These are phyloP conservation scores for Teleogryllus oceanicus DNA, from an alignment of 2,888 invertebrate genomes.

Conservation along the genomic window DNA sequence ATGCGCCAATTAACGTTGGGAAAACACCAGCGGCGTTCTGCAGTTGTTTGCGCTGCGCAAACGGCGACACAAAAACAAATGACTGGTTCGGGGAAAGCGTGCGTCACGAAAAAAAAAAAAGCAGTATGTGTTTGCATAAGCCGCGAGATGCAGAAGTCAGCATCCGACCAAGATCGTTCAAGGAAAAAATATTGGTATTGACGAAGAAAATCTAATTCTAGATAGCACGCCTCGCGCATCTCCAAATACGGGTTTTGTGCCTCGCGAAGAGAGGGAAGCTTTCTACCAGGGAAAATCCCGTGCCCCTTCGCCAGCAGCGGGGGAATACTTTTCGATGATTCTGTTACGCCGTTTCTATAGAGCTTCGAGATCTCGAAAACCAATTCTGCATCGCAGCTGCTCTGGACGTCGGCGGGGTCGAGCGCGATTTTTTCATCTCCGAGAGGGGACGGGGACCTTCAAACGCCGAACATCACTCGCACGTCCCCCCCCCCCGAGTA, in stretches of 20 bases:
- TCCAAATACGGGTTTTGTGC: no score
- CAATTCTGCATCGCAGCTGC: not conserved
- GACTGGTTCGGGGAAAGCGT: not conserved
- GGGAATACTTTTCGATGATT: not conserved
- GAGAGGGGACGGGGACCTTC: not conserved
- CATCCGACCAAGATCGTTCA: not conserved
- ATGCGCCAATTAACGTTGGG: slow-evolving; percentile 7
- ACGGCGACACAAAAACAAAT: not conserved
- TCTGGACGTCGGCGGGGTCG: not conserved
- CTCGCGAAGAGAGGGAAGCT: no score
- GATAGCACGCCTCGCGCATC: no score
- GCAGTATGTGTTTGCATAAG: not conserved
- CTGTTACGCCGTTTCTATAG: not conserved
- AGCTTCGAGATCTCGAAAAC: not conserved
- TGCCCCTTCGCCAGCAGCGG: not conserved
- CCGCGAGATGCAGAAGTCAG: not conserved
- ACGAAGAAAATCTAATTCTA: not conserved
- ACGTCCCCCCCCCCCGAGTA: not conserved
- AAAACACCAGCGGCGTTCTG: not conserved
- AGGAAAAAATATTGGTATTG: not conserved
- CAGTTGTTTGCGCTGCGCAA: not conserved
- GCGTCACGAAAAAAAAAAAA: not conserved
- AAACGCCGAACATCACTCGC: not conserved
- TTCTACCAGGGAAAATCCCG: no score
- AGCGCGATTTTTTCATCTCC: not conserved